phyloP scores from a whole-genome alignment of 2,797 vertebrate species.

The Schizopygopsis pylzovi region DNA sequence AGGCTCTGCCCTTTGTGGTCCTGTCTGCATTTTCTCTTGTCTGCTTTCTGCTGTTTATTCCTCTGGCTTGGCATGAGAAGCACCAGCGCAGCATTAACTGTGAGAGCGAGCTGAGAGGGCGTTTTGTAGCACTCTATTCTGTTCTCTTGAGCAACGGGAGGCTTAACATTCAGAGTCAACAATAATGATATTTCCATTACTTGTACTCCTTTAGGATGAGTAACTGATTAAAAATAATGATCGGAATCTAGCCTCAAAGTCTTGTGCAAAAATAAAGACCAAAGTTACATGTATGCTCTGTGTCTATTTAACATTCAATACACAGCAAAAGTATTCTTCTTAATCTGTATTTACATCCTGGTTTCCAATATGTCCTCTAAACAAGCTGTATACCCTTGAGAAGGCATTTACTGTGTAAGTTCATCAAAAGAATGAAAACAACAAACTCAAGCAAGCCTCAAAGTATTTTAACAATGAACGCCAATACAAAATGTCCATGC shows the following conservation, averaged over 20 bases:
- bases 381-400: background rate
- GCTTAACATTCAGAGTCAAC: slow-evolving; percentile 69
- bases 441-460: background rate
- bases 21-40: slow-evolving; percentile 59
- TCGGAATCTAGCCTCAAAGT: background rate
- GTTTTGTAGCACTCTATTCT: slow-evolving; percentile 63
- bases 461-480: background rate
- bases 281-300: background rate
- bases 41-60: slow-evolving; percentile 59
- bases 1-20: slow-evolving; percentile 71
- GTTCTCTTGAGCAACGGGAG: slow-evolving; percentile 68
- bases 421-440: background rate
- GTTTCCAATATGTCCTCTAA: background rate
- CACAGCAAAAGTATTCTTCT: background rate
- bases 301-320: background rate
- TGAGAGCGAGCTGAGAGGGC: slow-evolving; percentile 71
- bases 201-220: background rate
- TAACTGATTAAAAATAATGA: slow-evolving; percentile 12
- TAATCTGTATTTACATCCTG: background rate
- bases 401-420: slow-evolving; percentile 25
- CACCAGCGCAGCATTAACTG: slow-evolving; percentile 69
- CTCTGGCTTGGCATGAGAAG: slow-evolving; percentile 67
- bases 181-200: slow-evolving; percentile 53
- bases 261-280: background rate
- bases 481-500: no score